Conservation (phyloP, 2,797 vertebrate genomes). For the Gastrophryne carolinensis region DNA sequence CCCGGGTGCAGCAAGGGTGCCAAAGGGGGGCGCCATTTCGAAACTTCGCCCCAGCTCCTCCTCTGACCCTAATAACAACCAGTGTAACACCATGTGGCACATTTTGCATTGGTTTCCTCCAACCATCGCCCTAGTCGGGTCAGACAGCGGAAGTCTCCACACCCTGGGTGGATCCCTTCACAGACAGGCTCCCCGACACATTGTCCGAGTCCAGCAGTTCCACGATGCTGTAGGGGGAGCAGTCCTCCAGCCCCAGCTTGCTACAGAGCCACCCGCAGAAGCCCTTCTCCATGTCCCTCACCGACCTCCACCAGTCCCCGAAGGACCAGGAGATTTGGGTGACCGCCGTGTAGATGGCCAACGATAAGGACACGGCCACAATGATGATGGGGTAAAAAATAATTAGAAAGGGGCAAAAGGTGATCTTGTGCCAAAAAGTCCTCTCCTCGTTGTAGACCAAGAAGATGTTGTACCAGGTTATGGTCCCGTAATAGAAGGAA, state of each 20-base stretch:
- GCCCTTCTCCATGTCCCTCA: conserved; percentile 95
- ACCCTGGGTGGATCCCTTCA: conserved; percentile 74
- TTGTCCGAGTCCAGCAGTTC: conserved; percentile 95
- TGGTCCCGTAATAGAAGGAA: conserved; percentile 97
- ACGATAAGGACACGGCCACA: conserved; percentile 84
- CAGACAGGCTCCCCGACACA: conserved; percentile 85
- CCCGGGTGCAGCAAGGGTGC: no score
- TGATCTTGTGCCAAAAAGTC: conserved; percentile 98
- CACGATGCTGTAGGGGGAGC: conserved; percentile 94
- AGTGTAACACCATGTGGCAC: not conserved
- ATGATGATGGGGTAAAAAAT: conserved; percentile 96
- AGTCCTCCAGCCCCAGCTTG: conserved; percentile 93
- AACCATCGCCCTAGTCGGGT: conserved; percentile 57
- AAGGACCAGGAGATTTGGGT: conserved; percentile 95
- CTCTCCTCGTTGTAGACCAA: conserved; percentile 97
- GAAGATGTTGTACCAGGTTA: conserved; percentile 98
- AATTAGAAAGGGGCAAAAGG: conserved; percentile 92
- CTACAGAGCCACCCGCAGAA: conserved; percentile 97
- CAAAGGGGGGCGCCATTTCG: no score
- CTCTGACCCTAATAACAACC: not conserved
- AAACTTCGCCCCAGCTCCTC: no score
- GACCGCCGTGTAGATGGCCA: conserved; percentile 87
- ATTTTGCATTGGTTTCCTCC: not conserved
- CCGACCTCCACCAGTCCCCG: conserved; percentile 88
- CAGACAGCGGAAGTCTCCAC: conserved; percentile 89